Evolutionary conservation across 2,797 vertebrate genomes (phyloP), one percentile per base, ranked within the genome.

Genomic region (Denticeps clupeoides): DNA sequence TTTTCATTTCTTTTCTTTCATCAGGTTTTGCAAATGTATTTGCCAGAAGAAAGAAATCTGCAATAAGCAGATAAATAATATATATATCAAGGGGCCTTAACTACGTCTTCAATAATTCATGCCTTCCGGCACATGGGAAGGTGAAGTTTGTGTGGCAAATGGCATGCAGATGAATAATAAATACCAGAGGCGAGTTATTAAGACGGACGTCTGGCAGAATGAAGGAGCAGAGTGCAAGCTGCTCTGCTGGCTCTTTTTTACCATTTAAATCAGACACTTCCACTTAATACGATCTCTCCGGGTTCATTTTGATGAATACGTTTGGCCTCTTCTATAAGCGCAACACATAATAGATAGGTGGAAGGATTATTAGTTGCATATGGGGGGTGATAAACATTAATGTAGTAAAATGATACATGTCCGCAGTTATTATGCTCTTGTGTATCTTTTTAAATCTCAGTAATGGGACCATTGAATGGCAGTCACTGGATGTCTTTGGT

Each of bases 41-140:
- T n/a, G n/a, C n/a, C n/a, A 33, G 45, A 37, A 8, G 7, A 18
- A 37, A 32, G 31, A 16, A 31, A 41, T 3, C 16, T 49, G 24
- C 25, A 49, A 55, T 44, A 49, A 44, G 13, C 23, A 47, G 13
- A 33, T 51, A 3, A 60, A 60, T 57, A 38, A 56, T 44, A 51
- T 33, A 50, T 45, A 10, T 12, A 41, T 37, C 53, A 37, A 43
- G 41, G 16, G 37, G 29, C 27, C 28, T 22, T 51, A 57, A 42
- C 26, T 54, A 47, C 21, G 4, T 15, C 28, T 50, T 48, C 19
- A 55, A 55, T 48, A 33, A 42, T 48, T n/a, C 3, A 42, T 33
- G 46, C 23, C 9, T 38, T 56, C 41, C 47, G 18, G 16, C 37
- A 24, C 12, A 18, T 16, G 47, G 41, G 28, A 42, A 41, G 51